Conservation (phyloP, 1,140 invertebrate species). For the Uloborus diversus region DNA sequence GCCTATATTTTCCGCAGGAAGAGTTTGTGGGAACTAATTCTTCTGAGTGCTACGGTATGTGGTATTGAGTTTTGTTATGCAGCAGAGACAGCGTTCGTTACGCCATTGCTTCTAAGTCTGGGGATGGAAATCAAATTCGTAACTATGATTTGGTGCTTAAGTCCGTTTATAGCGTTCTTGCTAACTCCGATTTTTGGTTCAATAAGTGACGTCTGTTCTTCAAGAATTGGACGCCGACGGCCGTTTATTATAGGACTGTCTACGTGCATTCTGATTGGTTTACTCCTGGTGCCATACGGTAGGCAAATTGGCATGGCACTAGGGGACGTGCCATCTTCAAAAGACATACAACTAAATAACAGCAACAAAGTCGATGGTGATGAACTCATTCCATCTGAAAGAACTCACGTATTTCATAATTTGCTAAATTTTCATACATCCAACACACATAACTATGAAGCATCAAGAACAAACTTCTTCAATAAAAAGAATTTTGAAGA, state of each 20-base stretch:
- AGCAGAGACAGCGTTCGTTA: conserved; percentile 95
- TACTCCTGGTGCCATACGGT: conserved; percentile 90
- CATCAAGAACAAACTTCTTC: not conserved
- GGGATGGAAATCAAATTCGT: conserved; percentile 89
- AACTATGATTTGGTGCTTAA: conserved; percentile 94
- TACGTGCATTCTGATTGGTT: conserved; percentile 84
- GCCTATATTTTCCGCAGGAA: conserved; percentile 71
- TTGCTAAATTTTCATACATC: too few species aligned
- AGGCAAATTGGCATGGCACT: conserved; percentile 81
- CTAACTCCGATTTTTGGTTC: conserved; percentile 91
- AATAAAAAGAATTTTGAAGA: not conserved
- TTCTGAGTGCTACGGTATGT: conserved; percentile 92
- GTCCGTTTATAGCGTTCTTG: conserved; percentile 90
- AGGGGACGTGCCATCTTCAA: conserved; percentile 71
- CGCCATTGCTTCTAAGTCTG: conserved; percentile 90
- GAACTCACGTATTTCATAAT: not conserved
- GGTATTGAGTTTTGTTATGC: conserved; percentile 98
- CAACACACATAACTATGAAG: not conserved
- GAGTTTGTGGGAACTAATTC: conserved; percentile 80
- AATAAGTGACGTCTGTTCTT: conserved; percentile 86
- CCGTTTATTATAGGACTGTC: conserved; percentile 92
- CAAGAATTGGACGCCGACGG: conserved; percentile 80
- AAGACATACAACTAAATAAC: not conserved
- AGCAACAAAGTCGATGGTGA: not conserved
- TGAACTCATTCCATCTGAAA: too few species aligned